Conservation (phyloP, 2,888 invertebrate genomes). For the Chrysina gloriosa region DNA sequence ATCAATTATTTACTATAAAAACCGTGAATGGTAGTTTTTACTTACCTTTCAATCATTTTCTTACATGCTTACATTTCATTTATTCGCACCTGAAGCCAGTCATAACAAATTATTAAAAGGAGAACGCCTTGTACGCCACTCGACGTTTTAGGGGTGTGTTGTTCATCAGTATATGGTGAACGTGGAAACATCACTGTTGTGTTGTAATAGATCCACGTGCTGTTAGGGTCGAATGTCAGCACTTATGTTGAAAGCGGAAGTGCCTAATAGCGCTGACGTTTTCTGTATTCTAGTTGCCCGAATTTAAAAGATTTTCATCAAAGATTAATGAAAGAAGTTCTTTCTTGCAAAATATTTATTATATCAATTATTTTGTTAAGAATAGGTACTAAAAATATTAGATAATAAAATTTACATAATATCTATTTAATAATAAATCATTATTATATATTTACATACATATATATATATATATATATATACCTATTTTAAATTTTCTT, state of each 20-base stretch:
- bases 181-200: not conserved
- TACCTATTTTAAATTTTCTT: too few species aligned
- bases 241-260: conserved; percentile 60
- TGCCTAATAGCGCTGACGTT: conserved; percentile 49
- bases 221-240: conserved; percentile 60
- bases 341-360: too few species aligned
- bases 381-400: too few species aligned
- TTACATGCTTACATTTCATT: not conserved
- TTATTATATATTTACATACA: too few species aligned
- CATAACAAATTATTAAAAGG: conserved; percentile 43
- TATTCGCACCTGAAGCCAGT: conserved; percentile 26
- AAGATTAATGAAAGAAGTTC: too few species aligned
- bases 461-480: too few species aligned
- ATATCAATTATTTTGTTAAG: too few species aligned
- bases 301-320: too few species aligned
- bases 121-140: conserved; percentile 15
- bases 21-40: too few species aligned
- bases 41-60: not conserved
- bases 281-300: not conserved
- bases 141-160: conserved; percentile 33
- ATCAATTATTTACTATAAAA: too few species aligned
- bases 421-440: too few species aligned
- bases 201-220: conserved; percentile 58
- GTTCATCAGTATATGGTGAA: not conserved
- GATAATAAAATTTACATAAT: not conserved